A percentile compares a stretch with the other conserved stretches of the same genome.
Conservation (phyloP, 2,888 invertebrate species). For the Aphodius sticticus region DNA sequence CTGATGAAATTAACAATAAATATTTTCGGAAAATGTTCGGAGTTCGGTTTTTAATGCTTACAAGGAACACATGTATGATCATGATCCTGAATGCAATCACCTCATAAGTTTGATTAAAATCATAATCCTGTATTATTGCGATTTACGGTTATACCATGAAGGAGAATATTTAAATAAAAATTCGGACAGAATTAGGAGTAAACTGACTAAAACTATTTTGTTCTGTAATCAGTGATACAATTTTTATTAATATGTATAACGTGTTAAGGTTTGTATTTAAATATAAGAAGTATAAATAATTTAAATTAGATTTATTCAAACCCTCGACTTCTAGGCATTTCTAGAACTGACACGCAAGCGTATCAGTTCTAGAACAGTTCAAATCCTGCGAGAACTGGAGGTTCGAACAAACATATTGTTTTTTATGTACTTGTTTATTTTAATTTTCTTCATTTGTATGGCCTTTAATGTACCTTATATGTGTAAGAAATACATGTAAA, state of each 20-base stretch:
- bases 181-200: slow-evolving; percentile 11
- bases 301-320: background rate
- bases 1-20: slow-evolving; percentile 12
- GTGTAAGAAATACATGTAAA: background rate
- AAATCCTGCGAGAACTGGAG: background rate
- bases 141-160: slow-evolving; percentile 14
- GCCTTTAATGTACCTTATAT: background rate
- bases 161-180: slow-evolving; percentile 15
- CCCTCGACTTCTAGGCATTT: background rate
- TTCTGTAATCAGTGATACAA: no score
- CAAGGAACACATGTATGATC: slow-evolving; percentile 12
- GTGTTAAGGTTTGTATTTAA: background rate
- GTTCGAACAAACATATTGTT: slow-evolving; percentile 4
- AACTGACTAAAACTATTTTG: background rate
- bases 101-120: slow-evolving; percentile 14
- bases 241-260: background rate
- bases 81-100: slow-evolving; percentile 12
- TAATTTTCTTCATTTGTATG: background rate
- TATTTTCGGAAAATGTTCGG: slow-evolving; percentile 18
- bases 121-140: slow-evolving; percentile 4
- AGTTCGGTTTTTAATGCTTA: slow-evolving; percentile 13
- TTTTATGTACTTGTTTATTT: background rate
- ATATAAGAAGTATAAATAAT: slow-evolving; percentile 4
- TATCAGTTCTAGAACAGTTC: background rate
- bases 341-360: background rate